A percentile compares a stretch with the other conserved stretches of the same genome.
Evolutionary conservation across 2,888 invertebrate genomes (phyloP).

Genomic region (Microchrysa polita): DNA sequence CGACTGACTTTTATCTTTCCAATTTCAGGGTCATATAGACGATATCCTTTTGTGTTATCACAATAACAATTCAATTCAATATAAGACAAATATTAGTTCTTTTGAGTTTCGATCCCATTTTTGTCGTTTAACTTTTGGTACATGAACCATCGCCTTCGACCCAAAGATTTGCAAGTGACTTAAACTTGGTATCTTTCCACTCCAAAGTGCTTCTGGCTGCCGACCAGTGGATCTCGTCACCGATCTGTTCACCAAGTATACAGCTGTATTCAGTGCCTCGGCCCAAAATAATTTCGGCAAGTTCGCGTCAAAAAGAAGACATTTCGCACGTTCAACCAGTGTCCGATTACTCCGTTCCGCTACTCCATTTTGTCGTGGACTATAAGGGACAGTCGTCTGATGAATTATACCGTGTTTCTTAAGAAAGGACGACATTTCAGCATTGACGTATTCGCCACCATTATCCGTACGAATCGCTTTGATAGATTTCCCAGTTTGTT

Average conservation of each 20-base stretch:
- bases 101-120: too few species aligned
- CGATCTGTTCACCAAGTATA: background rate
- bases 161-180: slow-evolving; percentile 10
- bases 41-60: too few species aligned
- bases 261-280: slow-evolving; percentile 2
- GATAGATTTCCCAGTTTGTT: background rate
- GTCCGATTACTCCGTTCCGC: slow-evolving; percentile 9
- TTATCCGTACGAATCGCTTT: background rate
- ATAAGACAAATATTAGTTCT: too few species aligned
- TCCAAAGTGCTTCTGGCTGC: background rate
- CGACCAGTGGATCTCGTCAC: background rate
- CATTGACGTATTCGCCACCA: background rate
- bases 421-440: background rate
- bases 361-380: slow-evolving; percentile 9
- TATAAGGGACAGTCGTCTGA: slow-evolving; percentile 12
- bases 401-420: slow-evolving; percentile 1
- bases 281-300: slow-evolving; percentile 25
- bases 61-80: too few species aligned
- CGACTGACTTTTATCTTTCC: too few species aligned
- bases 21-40: too few species aligned
- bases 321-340: slow-evolving; percentile 1
- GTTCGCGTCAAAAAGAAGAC: too few species aligned
- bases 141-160: background rate
- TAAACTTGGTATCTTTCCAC: background rate
- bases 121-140: too few species aligned